phyloP scores from a whole-genome alignment of 2,888 invertebrate genomes.

The Ferdinandea cuprea region DNA sequence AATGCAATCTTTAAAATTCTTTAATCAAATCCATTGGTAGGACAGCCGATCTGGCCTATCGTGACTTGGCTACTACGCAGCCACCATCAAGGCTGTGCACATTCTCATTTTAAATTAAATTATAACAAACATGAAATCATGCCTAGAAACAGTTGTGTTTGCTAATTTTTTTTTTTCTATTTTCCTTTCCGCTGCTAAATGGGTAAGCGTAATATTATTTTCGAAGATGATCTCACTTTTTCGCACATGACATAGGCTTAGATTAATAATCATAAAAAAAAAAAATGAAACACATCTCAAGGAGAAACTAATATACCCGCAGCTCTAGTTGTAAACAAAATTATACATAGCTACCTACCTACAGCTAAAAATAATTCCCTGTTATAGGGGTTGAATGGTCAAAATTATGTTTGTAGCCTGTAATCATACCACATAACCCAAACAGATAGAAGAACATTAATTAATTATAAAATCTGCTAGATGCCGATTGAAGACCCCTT shows the following conservation, averaged over 20 bases:
- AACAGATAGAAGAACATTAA: conserved; percentile 6
- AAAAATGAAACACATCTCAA: not conserved
- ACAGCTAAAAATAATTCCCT: not conserved
- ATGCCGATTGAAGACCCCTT: not conserved
- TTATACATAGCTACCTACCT: not conserved
- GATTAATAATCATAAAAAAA: not conserved
- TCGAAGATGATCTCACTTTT: not conserved
- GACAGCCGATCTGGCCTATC: not conserved
- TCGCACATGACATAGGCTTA: not conserved
- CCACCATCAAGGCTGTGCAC: not conserved
- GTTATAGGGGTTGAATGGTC: conserved; percentile 5
- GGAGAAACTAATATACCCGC: conserved; percentile 1
- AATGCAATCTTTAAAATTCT: not conserved
- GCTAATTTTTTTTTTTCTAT: not conserved
- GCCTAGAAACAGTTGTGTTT: conserved; percentile 4
- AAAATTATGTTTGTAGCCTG: not conserved
- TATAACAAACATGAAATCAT: conserved; percentile 21
- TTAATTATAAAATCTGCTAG: conserved; percentile 7
- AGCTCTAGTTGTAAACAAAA: not conserved
- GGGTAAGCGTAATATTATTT: not conserved
- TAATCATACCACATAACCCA: not conserved
- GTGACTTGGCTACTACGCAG: not conserved
- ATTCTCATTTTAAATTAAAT: conserved; percentile 20
- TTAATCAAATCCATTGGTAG: conserved; percentile 10
- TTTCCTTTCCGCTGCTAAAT: not conserved